Evolutionary conservation across 2,888 invertebrate species (phyloP).

Genomic region (Apodemia mormo): DNA sequence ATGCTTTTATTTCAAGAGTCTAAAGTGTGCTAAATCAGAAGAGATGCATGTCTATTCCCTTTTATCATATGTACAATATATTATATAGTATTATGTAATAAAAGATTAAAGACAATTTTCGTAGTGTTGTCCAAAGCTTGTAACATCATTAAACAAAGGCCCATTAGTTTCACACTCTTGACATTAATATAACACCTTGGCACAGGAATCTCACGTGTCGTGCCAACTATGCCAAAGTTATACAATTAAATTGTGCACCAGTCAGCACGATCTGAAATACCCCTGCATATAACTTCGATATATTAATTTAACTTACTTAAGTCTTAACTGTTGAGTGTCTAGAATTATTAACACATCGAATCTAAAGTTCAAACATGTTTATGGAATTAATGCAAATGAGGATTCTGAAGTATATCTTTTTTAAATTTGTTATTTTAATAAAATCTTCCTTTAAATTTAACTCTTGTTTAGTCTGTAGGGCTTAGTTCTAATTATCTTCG

Average conservation of each 20-base stretch:
- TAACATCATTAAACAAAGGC: conserved; percentile 13
- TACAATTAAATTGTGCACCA: conserved; percentile 30
- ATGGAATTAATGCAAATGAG: background rate
- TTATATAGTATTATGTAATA: too few relatives aligned
- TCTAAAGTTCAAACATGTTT: background rate
- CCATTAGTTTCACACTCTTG: conserved; percentile 23
- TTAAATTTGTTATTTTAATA: background rate
- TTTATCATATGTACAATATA: too few relatives aligned
- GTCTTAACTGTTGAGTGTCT: background rate
- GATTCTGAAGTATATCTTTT: background rate
- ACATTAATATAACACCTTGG: conserved; percentile 32
- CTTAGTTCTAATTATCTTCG: too few relatives aligned
- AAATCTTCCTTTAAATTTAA: too few relatives aligned
- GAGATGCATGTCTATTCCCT: too few relatives aligned
- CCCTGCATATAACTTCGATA: conserved; percentile 1
- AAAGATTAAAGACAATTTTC: background rate
- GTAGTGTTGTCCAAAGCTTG: conserved; percentile 5
- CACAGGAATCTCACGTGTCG: conserved; percentile 28
- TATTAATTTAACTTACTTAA: conserved; percentile 5
- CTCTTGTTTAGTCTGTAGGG: too few relatives aligned
- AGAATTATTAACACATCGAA: conserved; percentile 7
- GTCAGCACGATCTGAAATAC: conserved; percentile 20
- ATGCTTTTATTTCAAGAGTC: too few relatives aligned
- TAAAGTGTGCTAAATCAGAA: background rate
- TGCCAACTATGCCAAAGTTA: conserved; percentile 35